A percentile compares a stretch with the other conserved stretches of the same genome.
phyloP scores from a whole-genome alignment of 2,797 vertebrate genomes.

The Platyrinchus mystaceus region DNA sequence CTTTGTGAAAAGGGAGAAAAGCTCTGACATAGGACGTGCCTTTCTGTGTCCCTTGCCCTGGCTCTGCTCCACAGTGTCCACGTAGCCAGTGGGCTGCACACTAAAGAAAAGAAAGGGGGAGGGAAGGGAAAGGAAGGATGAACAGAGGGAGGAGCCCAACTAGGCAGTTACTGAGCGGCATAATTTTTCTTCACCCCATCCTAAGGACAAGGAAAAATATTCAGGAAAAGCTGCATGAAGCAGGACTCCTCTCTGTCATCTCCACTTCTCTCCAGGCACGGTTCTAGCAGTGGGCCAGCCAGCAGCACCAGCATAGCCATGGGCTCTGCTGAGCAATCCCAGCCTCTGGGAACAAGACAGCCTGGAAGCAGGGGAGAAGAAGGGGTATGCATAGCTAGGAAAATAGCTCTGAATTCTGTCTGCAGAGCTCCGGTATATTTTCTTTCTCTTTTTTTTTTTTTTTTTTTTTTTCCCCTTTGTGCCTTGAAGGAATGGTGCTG shows the following conservation, averaged over 20 bases:
- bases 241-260: not conserved
- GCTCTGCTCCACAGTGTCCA: constrained; percentile 6
- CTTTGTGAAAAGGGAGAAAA: not conserved
- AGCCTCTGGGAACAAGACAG: not conserved
- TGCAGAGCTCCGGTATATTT: not conserved
- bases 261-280: not conserved
- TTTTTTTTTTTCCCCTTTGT: not conserved
- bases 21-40: not conserved
- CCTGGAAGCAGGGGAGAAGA: not conserved
- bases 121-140: not conserved
- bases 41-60: not conserved
- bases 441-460: too few relatives aligned
- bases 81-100: constrained; percentile 4
- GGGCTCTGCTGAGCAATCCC: not conserved
- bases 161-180: not conserved
- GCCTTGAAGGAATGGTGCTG: not conserved
- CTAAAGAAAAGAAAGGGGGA: not conserved
- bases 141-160: constrained; percentile 6
- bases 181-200: not conserved
- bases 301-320: not conserved
- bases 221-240: not conserved
- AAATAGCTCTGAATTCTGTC: not conserved
- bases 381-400: not conserved
- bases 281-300: not conserved
- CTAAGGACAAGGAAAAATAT: constrained; percentile 13